Conservation (phyloP, 2,888 invertebrate genomes). For the Nemurella pictetii region DNA sequence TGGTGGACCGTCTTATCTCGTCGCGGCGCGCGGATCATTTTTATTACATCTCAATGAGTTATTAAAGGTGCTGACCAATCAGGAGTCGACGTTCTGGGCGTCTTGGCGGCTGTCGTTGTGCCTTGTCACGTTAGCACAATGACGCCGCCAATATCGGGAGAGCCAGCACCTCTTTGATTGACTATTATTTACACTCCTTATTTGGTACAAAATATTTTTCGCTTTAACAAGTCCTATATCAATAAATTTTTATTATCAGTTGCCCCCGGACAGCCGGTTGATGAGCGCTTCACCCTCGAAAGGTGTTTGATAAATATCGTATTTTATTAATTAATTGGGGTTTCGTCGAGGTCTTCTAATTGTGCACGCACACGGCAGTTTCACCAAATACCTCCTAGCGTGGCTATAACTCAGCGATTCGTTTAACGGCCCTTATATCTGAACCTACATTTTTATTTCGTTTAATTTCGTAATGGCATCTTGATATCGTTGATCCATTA, state of each 20-base stretch:
- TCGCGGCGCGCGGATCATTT: background rate
- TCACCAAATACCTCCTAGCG: no score
- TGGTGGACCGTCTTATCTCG: background rate
- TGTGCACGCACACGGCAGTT: no score
- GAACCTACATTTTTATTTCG: background rate
- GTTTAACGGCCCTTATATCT: background rate
- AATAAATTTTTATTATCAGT: background rate
- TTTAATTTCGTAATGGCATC: background rate
- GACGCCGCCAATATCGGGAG: background rate
- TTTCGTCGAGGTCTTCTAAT: background rate
- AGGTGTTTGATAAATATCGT: background rate
- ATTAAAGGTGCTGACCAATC: background rate
- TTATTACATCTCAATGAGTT: background rate
- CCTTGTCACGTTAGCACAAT: background rate
- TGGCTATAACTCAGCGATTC: no score
- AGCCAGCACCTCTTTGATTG: background rate
- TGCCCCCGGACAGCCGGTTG: background rate
- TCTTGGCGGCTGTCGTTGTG: background rate
- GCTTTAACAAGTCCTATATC: background rate
- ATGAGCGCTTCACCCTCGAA: background rate
- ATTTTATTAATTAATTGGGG: background rate
- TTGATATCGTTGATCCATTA: background rate
- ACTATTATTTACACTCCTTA: background rate
- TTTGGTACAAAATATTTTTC: background rate
- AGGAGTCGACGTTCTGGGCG: background rate